Conservation (phyloP, 1,140 invertebrate genomes). For the Eupristina koningsbergeri region DNA sequence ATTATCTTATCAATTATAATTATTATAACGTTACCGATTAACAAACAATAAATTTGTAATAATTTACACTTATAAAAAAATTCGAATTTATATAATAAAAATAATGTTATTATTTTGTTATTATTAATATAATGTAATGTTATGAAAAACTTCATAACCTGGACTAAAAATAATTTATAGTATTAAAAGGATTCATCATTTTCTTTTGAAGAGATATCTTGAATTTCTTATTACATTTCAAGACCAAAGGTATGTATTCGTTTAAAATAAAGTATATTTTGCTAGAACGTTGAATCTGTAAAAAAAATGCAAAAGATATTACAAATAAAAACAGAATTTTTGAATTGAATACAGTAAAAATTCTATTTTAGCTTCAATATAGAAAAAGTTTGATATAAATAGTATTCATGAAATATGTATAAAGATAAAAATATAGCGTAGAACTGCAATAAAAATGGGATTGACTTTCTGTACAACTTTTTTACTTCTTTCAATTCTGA, state of each 20-base stretch:
- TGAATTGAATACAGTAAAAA: not conserved
- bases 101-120: too few relatives aligned
- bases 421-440: conserved; percentile 23
- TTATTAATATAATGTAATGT: too few relatives aligned
- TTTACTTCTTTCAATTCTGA: conserved; percentile 14
- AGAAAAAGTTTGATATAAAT: conserved; percentile 30
- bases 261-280: not conserved
- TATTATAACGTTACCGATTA: too few relatives aligned
- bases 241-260: not conserved
- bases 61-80: too few relatives aligned
- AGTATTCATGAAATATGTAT: conserved; percentile 26
- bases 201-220: too few relatives aligned
- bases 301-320: not conserved
- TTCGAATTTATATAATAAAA: too few relatives aligned
- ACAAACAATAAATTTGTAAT: too few relatives aligned
- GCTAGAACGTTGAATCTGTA: not conserved
- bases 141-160: too few relatives aligned
- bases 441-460: conserved; percentile 26
- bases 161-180: too few relatives aligned
- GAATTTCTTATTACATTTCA: not conserved
- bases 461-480: conserved; percentile 31
- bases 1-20: too few relatives aligned
- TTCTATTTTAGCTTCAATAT: conserved; percentile 23
- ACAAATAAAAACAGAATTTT: conserved; percentile 12
- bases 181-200: too few relatives aligned